These are phyloP conservation scores for Valencia hispanica DNA, from an alignment of 2,797 vertebrate species.

Conservation along the genomic window DNA sequence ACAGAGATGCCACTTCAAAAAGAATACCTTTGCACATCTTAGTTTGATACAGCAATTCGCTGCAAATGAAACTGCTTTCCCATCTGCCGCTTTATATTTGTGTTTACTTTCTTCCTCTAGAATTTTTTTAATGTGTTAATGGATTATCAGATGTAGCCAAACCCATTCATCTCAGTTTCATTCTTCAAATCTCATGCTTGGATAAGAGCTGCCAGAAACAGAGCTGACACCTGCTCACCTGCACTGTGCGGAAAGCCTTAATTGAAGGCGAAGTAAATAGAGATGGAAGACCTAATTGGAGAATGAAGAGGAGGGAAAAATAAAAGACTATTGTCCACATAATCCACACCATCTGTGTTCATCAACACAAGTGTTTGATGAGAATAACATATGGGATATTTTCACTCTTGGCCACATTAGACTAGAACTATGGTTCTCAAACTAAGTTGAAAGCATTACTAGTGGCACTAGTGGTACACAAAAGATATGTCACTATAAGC, in stretches of 20 bases:
- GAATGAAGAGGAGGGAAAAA: slow-evolving; percentile 31
- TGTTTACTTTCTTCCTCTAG: slow-evolving; percentile 12
- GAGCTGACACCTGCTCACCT: slow-evolving; percentile 58
- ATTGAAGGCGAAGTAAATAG: slow-evolving; percentile 43
- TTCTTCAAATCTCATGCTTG: slow-evolving; percentile 44
- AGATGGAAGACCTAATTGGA: slow-evolving; percentile 43
- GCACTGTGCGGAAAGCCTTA: slow-evolving; percentile 48
- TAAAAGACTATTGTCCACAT: slow-evolving; percentile 16
- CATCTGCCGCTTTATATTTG: slow-evolving; percentile 54
- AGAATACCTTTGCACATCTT: slow-evolving; percentile 30
- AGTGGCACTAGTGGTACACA: background rate
- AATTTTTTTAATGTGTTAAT: slow-evolving; percentile 63
- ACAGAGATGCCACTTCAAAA: slow-evolving; percentile 27
- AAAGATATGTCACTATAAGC: background rate
- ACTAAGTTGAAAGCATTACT: background rate
- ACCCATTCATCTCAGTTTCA: slow-evolving; percentile 58
- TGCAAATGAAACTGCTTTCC: slow-evolving; percentile 42
- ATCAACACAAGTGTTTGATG: slow-evolving; percentile 42
- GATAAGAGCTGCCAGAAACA: slow-evolving; percentile 48
- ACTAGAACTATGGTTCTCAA: slow-evolving; percentile 23
- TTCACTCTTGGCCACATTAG: slow-evolving; percentile 32
- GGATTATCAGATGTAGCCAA: slow-evolving; percentile 61
- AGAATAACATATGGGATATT: slow-evolving; percentile 48
- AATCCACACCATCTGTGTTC: slow-evolving; percentile 31
- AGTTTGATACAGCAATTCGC: slow-evolving; percentile 42